Conservation (phyloP, 2,888 invertebrate species). For the Diplolepis rosae region DNA sequence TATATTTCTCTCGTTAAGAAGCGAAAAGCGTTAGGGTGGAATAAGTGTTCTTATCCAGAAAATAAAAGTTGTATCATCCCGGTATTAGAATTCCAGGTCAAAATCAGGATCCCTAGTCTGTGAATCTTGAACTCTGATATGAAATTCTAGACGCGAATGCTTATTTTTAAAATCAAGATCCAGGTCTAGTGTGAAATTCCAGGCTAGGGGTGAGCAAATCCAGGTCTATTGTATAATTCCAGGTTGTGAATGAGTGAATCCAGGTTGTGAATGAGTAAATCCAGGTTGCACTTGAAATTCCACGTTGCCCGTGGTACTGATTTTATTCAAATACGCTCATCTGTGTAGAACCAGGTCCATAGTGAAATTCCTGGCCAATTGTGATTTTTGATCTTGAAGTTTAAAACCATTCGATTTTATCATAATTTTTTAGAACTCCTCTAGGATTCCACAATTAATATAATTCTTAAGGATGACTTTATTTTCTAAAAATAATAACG, state of each 20-base stretch:
- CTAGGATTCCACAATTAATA: too few species aligned
- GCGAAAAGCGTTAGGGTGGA: slow-evolving; percentile 8
- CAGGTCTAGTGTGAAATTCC: neutral
- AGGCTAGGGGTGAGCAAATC: neutral
- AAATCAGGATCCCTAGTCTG: neutral
- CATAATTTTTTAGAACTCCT: too few species aligned
- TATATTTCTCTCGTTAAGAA: slow-evolving; percentile 17
- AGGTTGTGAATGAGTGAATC: neutral
- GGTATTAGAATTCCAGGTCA: neutral
- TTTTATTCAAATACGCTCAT: too few species aligned
- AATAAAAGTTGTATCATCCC: too few species aligned
- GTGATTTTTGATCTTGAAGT: too few species aligned
- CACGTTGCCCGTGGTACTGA: neutral
- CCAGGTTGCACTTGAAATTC: neutral
- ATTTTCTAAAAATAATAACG: too few species aligned
- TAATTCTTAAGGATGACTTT: too few species aligned
- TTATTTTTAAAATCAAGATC: neutral
- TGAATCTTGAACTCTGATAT: neutral
- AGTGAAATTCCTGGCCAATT: too few species aligned
- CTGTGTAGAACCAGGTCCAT: too few species aligned
- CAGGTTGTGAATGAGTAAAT: neutral
- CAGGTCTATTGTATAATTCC: neutral
- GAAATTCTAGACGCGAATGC: neutral
- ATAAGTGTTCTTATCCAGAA: neutral
- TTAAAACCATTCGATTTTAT: too few species aligned